Evolutionary conservation across 2,888 invertebrate genomes (phyloP).

Genomic region (Melipona bicolor): DNA sequence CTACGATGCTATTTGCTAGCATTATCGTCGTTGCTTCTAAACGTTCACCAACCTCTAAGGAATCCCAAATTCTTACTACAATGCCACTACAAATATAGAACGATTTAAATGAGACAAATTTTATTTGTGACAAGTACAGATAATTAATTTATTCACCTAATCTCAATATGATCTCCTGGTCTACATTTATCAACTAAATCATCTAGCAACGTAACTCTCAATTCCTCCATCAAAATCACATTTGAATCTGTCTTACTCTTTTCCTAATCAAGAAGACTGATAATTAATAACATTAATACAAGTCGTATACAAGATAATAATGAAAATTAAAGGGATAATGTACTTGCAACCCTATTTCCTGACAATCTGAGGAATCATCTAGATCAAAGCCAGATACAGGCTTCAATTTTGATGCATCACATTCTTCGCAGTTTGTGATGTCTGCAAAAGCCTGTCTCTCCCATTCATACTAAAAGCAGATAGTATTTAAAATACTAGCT

Average conservation of each 20-base stretch:
- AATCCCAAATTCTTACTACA: constrained; percentile 90
- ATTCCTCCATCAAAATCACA: constrained; percentile 64
- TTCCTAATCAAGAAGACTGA: constrained; percentile 48
- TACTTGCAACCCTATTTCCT: constrained; percentile 93
- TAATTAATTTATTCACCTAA: constrained; percentile 87
- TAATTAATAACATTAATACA: neutral
- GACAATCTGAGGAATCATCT: constrained; percentile 91
- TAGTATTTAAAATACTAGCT: constrained; percentile 1
- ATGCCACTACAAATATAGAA: constrained; percentile 87
- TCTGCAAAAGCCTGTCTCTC: constrained; percentile 78
- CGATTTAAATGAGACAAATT: neutral
- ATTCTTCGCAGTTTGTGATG: constrained; percentile 77
- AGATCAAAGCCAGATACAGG: constrained; percentile 86
- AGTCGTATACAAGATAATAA: neutral
- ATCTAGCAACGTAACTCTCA: constrained; percentile 85
- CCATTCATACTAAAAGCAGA: constrained; percentile 78
- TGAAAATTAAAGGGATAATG: constrained; percentile 21
- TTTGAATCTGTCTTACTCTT: constrained; percentile 41
- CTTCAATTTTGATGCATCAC: constrained; percentile 76
- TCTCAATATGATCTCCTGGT: constrained; percentile 94
- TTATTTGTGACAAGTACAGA: neutral
- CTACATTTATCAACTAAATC: constrained; percentile 94
- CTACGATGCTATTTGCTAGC: constrained; percentile 79
- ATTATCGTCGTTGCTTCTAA: constrained; percentile 86
- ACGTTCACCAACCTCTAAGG: constrained; percentile 86